Conservation (phyloP, 2,797 vertebrate species). For the Sylvilagus floridanus region DNA sequence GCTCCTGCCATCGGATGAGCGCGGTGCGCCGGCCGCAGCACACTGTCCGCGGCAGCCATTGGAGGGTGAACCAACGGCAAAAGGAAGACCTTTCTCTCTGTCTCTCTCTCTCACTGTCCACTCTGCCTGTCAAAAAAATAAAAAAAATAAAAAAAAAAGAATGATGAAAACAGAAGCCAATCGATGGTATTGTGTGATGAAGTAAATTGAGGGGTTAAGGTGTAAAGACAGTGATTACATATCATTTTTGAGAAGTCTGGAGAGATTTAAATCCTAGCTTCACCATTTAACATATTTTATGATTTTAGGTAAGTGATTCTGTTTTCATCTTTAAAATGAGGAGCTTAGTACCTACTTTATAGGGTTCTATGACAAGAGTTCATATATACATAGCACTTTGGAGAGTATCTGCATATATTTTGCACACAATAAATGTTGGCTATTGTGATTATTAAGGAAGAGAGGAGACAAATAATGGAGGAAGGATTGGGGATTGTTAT, state of each 20-base stretch:
- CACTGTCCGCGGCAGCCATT: no score
- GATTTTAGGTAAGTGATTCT: background rate
- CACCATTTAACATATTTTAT: background rate
- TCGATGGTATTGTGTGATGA: background rate
- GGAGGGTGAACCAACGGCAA: no score
- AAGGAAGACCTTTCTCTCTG: no score
- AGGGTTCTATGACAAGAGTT: background rate
- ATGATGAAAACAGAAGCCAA: background rate
- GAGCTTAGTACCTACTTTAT: background rate
- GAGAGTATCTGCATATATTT: background rate
- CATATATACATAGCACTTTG: background rate
- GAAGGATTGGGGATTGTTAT: background rate
- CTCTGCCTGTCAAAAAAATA: no score
- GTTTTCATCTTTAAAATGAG: background rate
- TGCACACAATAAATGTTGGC: background rate
- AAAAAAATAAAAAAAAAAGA: no score
- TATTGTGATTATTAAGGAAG: slow-evolving; percentile 16
- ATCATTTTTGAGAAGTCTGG: background rate
- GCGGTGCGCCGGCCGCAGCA: no score
- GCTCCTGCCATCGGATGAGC: no score
- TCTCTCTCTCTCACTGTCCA: no score
- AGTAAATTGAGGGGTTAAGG: background rate
- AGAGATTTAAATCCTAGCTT: background rate
- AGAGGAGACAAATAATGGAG: background rate
- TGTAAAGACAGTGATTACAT: background rate